Conservation (phyloP, 2,113 vertebrate genomes). For the Tetrao urogallus region DNA sequence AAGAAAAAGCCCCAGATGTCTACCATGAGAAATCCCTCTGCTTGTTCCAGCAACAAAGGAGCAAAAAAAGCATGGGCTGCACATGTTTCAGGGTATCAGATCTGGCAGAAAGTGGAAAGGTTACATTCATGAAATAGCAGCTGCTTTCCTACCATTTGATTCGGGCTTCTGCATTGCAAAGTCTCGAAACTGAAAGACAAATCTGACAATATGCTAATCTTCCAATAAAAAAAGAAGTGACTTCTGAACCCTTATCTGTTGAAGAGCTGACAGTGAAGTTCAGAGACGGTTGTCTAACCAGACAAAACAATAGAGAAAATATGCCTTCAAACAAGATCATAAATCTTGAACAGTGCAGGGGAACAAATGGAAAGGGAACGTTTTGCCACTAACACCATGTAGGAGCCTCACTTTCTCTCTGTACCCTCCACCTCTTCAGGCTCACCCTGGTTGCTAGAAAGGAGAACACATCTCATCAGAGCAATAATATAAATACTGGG, state of each 20-base stretch:
- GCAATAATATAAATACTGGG: conserved; percentile 39
- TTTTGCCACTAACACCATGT: conserved; percentile 65
- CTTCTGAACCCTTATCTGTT: conserved; percentile 78
- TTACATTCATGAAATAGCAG: conserved; percentile 70
- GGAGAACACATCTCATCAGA: conserved; percentile 59
- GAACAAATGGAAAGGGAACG: conserved; percentile 66
- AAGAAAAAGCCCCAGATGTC: conserved; percentile 37
- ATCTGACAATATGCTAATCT: conserved; percentile 83
- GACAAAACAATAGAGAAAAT: conserved; percentile 82
- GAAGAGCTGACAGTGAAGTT: conserved; percentile 81
- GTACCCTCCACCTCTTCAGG: conserved; percentile 23
- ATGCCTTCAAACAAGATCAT: conserved; percentile 79
- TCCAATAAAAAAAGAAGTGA: conserved; percentile 60
- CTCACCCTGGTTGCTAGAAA: conserved; percentile 59
- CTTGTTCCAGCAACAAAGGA: conserved; percentile 46
- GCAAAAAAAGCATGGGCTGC: conserved; percentile 52
- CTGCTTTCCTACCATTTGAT: conserved; percentile 69
- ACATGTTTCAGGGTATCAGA: conserved; percentile 49
- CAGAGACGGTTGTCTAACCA: conserved; percentile 79
- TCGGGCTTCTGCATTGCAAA: conserved; percentile 73
- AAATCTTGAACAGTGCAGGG: conserved; percentile 73
- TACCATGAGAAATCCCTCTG: background rate
- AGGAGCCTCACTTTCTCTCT: conserved; percentile 59
- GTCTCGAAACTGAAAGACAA: conserved; percentile 75
- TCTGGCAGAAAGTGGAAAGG: conserved; percentile 78